Evolutionary conservation across 2,888 invertebrate species (phyloP), one percentile per base, ranked within the genome.

Genomic region (Agonopterix arenella): DNA sequence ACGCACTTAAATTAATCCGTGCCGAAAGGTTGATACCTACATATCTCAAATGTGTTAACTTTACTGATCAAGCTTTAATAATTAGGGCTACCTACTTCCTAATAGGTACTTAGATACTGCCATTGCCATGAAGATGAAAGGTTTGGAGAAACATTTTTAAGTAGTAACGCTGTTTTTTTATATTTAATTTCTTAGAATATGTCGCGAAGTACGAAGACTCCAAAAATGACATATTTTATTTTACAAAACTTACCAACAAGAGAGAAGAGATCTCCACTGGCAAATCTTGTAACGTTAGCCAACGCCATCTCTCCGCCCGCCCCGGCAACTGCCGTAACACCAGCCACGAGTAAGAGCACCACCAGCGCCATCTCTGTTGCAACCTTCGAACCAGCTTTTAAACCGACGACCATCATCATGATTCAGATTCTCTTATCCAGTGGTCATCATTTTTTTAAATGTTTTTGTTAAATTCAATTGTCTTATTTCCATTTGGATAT

Each of bases 211-310:
- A 28, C 28, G 7, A 28, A 28, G 28, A 28, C 0, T 28, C 28
- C 1, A 2, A 16, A 18, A 18, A 18, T 18, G 3, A 18, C 18
- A 4, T 18, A n/a, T n/a, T n/a, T 40, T 44, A 11, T n/a, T 40
- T 37, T 36, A n/a, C 38, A 8, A 45, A 10, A 48, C 80, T 78
- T 60, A 91, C 91, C 91, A 62, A 85, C 70, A 44, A 91, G 76
- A 38, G 89, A 83, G 66, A 93, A 93, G 47, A 90, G 75, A 73
- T 93, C 93, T 10, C 93, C 93, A 52, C 82, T 85, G 47, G 91
- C 90, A 55, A 90, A 89, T 60, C 93, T 84, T 8, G 91, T 92
- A 46, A 93, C 80, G 53, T 90, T 90, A 28, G 80, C 78, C 36
- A 90, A 63, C 71, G 82, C 74, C 77, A 83, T 79, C 76, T 85